These are phyloP conservation scores for Chiloscyllium plagiosum DNA, from an alignment of 2,113 vertebrate genomes.

Conservation along the genomic window DNA sequence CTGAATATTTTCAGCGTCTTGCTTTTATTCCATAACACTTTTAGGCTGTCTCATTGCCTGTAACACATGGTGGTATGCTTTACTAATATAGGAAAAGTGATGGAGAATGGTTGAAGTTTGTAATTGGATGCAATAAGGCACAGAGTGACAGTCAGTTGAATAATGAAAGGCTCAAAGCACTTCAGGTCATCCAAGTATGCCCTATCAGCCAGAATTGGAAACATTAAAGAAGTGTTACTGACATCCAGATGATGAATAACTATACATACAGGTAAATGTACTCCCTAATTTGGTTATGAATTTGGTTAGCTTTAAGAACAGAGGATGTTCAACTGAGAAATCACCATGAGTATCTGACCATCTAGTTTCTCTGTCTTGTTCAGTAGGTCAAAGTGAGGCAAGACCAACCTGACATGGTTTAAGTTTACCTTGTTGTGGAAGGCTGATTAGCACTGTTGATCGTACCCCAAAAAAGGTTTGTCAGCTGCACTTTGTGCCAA, in stretches of 20 bases:
- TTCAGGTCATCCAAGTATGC: background rate
- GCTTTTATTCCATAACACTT: background rate
- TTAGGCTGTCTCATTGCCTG: background rate
- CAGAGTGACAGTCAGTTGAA: background rate
- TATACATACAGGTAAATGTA: background rate
- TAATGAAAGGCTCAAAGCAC: background rate
- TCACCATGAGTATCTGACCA: background rate
- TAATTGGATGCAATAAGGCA: background rate
- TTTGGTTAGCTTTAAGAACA: background rate
- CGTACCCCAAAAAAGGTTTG: background rate
- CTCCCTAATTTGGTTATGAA: background rate
- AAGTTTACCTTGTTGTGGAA: background rate
- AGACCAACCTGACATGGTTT: background rate
- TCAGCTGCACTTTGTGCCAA: background rate
- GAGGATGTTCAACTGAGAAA: background rate
- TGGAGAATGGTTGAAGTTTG: background rate
- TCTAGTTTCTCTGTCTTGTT: background rate
- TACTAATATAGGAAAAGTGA: background rate
- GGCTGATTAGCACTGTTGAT: background rate
- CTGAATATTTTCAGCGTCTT: background rate
- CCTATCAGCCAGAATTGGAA: background rate
- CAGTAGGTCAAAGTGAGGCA: background rate
- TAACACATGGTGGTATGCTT: background rate
- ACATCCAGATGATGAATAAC: background rate
- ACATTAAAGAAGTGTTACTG: background rate